Conservation (phyloP, 2,113 vertebrate species). For the Hemibagrus wyckioides region DNA sequence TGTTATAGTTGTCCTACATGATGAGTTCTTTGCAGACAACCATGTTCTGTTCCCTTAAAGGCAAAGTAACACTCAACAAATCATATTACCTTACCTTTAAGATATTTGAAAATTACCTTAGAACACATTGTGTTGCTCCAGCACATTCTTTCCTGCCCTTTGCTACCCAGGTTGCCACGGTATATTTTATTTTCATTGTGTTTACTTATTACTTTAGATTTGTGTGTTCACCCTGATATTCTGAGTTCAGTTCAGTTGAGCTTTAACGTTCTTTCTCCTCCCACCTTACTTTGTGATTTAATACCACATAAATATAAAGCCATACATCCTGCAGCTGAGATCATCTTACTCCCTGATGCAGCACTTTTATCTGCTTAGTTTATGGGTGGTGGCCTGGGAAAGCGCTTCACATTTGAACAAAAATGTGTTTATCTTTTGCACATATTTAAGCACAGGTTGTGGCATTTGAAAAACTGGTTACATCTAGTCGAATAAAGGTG, state of each 20-base stretch:
- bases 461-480: neutral
- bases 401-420: neutral
- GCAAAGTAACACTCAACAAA: neutral
- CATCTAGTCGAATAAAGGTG: neutral
- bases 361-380: neutral
- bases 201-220: neutral
- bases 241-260: neutral
- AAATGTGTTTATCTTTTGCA: neutral
- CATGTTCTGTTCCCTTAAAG: neutral
- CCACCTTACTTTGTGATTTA: slow-evolving; percentile 10
- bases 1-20: neutral
- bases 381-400: neutral
- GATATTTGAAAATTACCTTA: neutral
- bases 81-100: neutral
- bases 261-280: neutral
- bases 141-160: neutral
- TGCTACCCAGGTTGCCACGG: neutral
- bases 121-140: neutral
- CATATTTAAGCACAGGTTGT: neutral
- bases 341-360: slow-evolving; percentile 3
- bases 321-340: neutral
- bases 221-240: neutral
- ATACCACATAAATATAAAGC: slow-evolving; percentile 11
- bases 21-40: neutral
- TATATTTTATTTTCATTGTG: slow-evolving; percentile 7